These are phyloP conservation scores for Cyclophora albipunctata DNA, from an alignment of 2,888 invertebrate species.

Conservation along the genomic window DNA sequence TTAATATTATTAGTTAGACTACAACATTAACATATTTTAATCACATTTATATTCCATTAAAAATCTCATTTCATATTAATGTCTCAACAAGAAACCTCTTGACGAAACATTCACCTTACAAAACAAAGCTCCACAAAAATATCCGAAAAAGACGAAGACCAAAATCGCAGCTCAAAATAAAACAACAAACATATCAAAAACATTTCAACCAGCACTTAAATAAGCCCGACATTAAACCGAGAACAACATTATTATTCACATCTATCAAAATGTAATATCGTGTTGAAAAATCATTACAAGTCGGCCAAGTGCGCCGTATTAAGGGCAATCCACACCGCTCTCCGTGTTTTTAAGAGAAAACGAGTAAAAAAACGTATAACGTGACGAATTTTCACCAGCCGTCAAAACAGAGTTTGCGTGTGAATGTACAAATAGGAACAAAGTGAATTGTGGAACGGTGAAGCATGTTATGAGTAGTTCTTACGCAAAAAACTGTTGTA, in stretches of 20 bases:
- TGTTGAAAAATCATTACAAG: slow-evolving; percentile 20
- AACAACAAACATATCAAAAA: background rate
- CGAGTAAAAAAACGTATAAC: slow-evolving; percentile 26
- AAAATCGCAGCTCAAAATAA: too few relatives aligned
- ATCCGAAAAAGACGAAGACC: too few relatives aligned
- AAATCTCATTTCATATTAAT: too few relatives aligned
- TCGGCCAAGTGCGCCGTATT: slow-evolving; percentile 15
- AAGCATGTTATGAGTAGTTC: slow-evolving; percentile 22
- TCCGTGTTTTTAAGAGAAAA: slow-evolving; percentile 12
- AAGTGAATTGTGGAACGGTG: slow-evolving; percentile 19
- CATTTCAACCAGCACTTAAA: background rate
- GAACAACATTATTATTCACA: background rate
- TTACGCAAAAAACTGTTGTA: slow-evolving; percentile 1
- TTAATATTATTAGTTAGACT: too few relatives aligned
- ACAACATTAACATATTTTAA: too few relatives aligned
- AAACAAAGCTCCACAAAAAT: too few relatives aligned
- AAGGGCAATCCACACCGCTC: slow-evolving; percentile 22
- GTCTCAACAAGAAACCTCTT: too few relatives aligned
- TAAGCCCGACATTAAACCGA: background rate
- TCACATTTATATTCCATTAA: too few relatives aligned
- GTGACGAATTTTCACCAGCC: slow-evolving; percentile 49
- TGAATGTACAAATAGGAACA: slow-evolving; percentile 20
- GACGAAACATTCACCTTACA: too few relatives aligned
- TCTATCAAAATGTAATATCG: slow-evolving; percentile 20
- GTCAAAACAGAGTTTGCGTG: slow-evolving; percentile 42